A percentile compares a stretch with the other conserved stretches of the same genome.
These are phyloP conservation scores for Etheostoma spectabile DNA, from an alignment of 2,113 vertebrate species.

Conservation along the genomic window DNA sequence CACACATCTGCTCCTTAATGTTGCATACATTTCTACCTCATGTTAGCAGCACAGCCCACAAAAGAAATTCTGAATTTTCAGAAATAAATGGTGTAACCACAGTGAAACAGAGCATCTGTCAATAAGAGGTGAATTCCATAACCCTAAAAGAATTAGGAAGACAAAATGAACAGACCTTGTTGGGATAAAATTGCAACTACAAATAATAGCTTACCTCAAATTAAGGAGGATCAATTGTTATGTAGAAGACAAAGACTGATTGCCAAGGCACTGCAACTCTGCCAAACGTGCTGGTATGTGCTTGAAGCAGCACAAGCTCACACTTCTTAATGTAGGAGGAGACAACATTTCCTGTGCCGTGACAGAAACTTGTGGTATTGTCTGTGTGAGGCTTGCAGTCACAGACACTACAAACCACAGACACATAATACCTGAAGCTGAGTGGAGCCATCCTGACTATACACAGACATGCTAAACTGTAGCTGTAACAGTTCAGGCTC, in stretches of 20 bases:
- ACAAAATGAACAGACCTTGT: slow-evolving; percentile 19
- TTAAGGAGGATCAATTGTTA: slow-evolving; percentile 20
- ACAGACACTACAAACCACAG: slow-evolving; percentile 62
- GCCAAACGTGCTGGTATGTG: slow-evolving; percentile 45
- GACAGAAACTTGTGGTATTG: slow-evolving; percentile 34
- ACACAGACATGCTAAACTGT: neutral
- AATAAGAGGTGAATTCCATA: slow-evolving; percentile 1
- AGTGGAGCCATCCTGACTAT: neutral
- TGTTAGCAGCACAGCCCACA: slow-evolving; percentile 2
- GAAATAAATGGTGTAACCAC: neutral
- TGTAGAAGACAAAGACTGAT: slow-evolving; percentile 15
- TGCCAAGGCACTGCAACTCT: slow-evolving; percentile 46
- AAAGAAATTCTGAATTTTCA: neutral
- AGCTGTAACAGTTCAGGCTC: neutral
- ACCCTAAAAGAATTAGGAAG: neutral
- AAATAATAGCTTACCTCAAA: slow-evolving; percentile 67
- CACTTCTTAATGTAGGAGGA: slow-evolving; percentile 58
- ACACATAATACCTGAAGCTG: slow-evolving; percentile 13
- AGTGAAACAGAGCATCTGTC: slow-evolving; percentile 2
- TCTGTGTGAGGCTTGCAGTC: slow-evolving; percentile 50
- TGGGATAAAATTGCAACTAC: neutral
- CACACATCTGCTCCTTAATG: slow-evolving; percentile 16
- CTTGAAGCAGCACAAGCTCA: slow-evolving; percentile 34
- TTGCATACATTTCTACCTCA: slow-evolving; percentile 20
- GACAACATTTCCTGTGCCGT: slow-evolving; percentile 62